These are phyloP conservation scores for Fregetta grallaria DNA, from an alignment of 2,113 vertebrate genomes.

Conservation along the genomic window DNA sequence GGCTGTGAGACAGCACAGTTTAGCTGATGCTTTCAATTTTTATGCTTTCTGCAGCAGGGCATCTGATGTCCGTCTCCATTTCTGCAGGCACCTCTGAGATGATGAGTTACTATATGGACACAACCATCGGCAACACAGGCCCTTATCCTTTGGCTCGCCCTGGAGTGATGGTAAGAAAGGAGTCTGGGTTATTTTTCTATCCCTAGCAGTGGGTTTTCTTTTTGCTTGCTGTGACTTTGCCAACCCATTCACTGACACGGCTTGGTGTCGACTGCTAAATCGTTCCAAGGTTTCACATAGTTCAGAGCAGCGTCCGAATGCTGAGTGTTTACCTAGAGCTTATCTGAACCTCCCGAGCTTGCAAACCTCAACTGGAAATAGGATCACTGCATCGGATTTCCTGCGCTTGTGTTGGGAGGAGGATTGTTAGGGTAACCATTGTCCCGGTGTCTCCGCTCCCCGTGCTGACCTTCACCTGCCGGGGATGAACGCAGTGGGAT, in stretches of 20 bases:
- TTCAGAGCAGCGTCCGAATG: background rate
- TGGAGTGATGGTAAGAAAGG: constrained; percentile 80
- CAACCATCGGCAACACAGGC: constrained; percentile 72
- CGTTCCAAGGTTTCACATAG: background rate
- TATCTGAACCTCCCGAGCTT: background rate
- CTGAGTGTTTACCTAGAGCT: background rate
- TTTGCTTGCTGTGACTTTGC: background rate
- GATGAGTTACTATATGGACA: constrained; percentile 94
- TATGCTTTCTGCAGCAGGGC: background rate
- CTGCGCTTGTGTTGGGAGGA: background rate
- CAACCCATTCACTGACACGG: background rate
- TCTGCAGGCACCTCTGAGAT: constrained; percentile 51
- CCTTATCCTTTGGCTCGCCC: constrained; percentile 80
- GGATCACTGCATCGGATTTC: background rate
- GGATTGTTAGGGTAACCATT: background rate
- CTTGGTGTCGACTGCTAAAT: background rate
- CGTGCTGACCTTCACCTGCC: background rate
- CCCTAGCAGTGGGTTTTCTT: background rate
- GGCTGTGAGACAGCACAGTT: background rate
- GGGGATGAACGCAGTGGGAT: background rate
- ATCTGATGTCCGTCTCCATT: background rate
- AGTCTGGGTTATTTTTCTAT: background rate
- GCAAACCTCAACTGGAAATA: background rate
- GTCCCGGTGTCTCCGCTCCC: background rate
- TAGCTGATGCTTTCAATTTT: background rate